These are phyloP conservation scores for Beaufortia kweichowensis DNA, from an alignment of 2,113 vertebrate species.

Conservation along the genomic window DNA sequence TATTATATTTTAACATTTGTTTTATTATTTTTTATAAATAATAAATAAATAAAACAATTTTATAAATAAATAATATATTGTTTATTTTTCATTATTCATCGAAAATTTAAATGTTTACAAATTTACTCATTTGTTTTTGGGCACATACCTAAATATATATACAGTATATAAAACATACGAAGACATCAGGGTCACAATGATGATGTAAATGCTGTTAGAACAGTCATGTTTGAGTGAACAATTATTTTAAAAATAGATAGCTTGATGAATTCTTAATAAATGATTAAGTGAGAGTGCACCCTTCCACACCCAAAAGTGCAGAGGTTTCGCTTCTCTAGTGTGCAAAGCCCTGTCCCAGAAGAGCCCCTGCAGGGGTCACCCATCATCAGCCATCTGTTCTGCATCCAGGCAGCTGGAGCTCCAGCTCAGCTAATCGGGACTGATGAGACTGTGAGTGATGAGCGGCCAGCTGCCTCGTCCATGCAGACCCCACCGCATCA, in stretches of 20 bases:
- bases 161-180: too few species aligned
- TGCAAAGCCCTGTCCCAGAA: conserved; percentile 41
- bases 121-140: too few species aligned
- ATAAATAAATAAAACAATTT: too few species aligned
- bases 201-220: too few species aligned
- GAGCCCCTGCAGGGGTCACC: conserved; percentile 55
- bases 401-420: conserved; percentile 67
- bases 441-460: conserved; percentile 31
- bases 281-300: not conserved
- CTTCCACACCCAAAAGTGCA: not conserved
- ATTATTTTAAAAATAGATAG: not conserved
- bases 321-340: conserved; percentile 8
- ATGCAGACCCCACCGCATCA: conserved; percentile 5
- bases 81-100: too few species aligned
- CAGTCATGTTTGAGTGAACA: too few species aligned
- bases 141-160: too few species aligned
- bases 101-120: too few species aligned
- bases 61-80: too few species aligned
- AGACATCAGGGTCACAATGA: too few species aligned
- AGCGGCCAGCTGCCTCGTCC: conserved; percentile 11
- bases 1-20: too few species aligned
- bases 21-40: too few species aligned
- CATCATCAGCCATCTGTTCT: conserved; percentile 76
- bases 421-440: conserved; percentile 33
- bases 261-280: conserved; percentile 21